Evolutionary conservation across 2,797 vertebrate genomes (phyloP).

Genomic region (Sebastiscus tertius): DNA sequence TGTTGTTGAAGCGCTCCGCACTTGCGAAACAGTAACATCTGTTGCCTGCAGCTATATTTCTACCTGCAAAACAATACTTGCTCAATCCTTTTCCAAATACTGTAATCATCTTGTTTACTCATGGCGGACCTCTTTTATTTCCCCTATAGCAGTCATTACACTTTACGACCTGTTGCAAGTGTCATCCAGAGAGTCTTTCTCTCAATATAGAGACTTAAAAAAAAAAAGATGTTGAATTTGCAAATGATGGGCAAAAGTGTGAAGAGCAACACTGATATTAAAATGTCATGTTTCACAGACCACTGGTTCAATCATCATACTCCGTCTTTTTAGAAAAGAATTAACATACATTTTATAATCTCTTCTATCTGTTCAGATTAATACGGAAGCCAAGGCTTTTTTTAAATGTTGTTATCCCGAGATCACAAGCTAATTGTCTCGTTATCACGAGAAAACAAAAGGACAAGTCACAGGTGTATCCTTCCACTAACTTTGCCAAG

Average conservation of each 20-base stretch:
- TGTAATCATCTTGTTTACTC: conserved; percentile 54
- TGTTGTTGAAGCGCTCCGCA: not conserved
- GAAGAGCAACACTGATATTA: not conserved
- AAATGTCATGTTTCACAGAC: not conserved
- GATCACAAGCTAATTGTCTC: no score
- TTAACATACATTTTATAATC: not conserved
- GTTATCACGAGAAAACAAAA: no score
- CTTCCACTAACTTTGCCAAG: no score
- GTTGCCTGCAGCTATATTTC: conserved; percentile 8
- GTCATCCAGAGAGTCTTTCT: not conserved
- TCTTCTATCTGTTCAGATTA: not conserved
- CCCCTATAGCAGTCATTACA: conserved; percentile 1
- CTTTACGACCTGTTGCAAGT: conserved; percentile 9
- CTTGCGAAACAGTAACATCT: conserved; percentile 27
- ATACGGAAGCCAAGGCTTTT: no score
- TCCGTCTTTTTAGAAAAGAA: not conserved
- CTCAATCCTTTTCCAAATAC: conserved; percentile 43
- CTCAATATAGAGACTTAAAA: not conserved
- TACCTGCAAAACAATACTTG: conserved; percentile 45
- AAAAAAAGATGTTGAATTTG: not conserved
- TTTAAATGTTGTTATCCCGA: no score
- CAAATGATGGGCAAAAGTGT: not conserved
- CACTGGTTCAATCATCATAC: not conserved
- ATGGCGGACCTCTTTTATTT: conserved; percentile 24
- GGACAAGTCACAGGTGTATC: no score